Conservation (phyloP, 2,888 invertebrate genomes). For the Hirudinaria manillensis region DNA sequence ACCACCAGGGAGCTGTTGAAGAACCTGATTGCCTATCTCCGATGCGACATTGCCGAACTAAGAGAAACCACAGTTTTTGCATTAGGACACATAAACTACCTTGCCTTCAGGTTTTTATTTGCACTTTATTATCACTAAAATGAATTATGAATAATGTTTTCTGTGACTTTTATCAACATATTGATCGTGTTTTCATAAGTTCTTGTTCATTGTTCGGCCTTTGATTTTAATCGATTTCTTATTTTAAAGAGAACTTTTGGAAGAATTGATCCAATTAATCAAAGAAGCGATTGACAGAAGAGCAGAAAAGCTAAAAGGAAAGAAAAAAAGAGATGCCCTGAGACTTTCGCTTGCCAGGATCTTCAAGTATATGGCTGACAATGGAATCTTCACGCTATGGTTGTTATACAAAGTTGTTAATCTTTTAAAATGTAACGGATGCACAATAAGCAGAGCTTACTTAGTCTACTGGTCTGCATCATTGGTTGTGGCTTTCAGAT, state of each 20-base stretch:
- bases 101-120: constrained; percentile 74
- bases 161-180: background rate
- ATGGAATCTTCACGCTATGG: constrained; percentile 51
- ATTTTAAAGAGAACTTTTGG: constrained; percentile 77
- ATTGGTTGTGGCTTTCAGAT: background rate
- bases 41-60: constrained; percentile 88
- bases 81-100: constrained; percentile 87
- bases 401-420: constrained; percentile 39
- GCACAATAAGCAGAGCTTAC: background rate
- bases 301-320: constrained; percentile 88
- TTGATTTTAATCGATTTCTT: background rate
- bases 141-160: too few relatives aligned
- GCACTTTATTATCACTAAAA: background rate
- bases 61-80: constrained; percentile 84
- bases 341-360: constrained; percentile 84
- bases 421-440: background rate
- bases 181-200: background rate
- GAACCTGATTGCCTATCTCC: constrained; percentile 79
- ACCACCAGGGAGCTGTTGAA: constrained; percentile 84
- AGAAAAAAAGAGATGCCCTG: constrained; percentile 82
- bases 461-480: background rate
- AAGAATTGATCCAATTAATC: constrained; percentile 82
- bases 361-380: constrained; percentile 79
- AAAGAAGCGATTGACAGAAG: constrained; percentile 93
- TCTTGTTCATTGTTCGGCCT: background rate